Conservation (phyloP, 2,888 invertebrate species). For the Drosophila macrothrix region DNA sequence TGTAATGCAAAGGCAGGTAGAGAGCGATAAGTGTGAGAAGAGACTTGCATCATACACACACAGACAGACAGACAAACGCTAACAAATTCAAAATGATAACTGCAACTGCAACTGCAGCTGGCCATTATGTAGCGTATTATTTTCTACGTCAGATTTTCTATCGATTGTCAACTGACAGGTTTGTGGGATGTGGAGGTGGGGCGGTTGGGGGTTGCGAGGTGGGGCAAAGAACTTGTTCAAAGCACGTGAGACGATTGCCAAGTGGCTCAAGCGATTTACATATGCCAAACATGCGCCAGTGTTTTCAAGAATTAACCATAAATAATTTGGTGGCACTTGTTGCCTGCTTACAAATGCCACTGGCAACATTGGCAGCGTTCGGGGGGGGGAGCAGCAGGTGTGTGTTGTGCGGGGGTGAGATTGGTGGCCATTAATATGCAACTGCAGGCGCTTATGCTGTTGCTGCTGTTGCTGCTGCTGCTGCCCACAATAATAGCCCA, state of each 20-base stretch:
- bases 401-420: neutral
- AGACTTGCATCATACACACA: conserved; percentile 30
- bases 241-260: conserved; percentile 58
- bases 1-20: conserved; percentile 17
- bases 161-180: neutral
- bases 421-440: conserved; percentile 48
- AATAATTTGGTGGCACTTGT: conserved; percentile 50
- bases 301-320: conserved; percentile 62
- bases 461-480: neutral
- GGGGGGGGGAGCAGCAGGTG: neutral
- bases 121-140: neutral
- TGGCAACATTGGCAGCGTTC: neutral
- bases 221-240: conserved; percentile 26
- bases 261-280: conserved; percentile 42
- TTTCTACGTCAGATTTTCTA: neutral
- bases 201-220: neutral
- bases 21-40: conserved; percentile 20
- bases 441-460: conserved; percentile 42
- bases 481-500: conserved; percentile 17
- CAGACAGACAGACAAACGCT: too few relatives aligned
- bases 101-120: conserved; percentile 1
- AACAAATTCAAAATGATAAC: neutral
- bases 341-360: conserved; percentile 33
- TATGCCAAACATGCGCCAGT: conserved; percentile 67
- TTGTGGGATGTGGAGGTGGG: neutral